Base-by-base conservation (phyloP, 2,888 invertebrate species). In the Caenorhabditis angaria region DNA sequence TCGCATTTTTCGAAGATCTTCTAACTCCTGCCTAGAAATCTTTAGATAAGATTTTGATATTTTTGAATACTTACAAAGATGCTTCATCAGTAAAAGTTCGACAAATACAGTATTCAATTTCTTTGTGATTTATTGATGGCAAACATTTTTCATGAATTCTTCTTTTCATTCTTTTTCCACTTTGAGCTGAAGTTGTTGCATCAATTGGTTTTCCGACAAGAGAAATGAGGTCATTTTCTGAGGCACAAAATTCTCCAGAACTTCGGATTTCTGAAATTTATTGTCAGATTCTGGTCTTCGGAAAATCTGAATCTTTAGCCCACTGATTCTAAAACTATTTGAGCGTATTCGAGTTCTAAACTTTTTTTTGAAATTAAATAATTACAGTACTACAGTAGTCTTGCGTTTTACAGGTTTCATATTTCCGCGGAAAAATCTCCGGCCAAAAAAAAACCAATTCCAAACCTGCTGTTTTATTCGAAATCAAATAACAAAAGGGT, bases 101-200 rank as follows among this genome's bases (percentile, higher is more conserved):
- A 48, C 81, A 81, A 64, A 78, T 77, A 54, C 81, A 81, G 32
- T 78, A 81, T 20, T 76, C 71, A 4, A 70, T 65, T 2, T 65
- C 53, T 0, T 47, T 50, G 48, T 77, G 71, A 35, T 65, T 65
- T 10, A 71, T 69, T 10, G 73, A 65, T 14, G 77, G 75, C 53
- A 79, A 73, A 63, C 81, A 81, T n/a, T 72, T 70, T 58, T 81
- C 76, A 58, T 72, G 72, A 29, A 72, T 55, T 12, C 65, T 61
- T 28, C 66, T 48, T 41, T 41, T 41, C 14, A 61, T 53, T 29
- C 61, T 14, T n/a, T 41, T 47, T 25, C 12, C 60, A 22, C 71
- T 35, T 28, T 70, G 65, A 2, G 70, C 65, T 50, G 70, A 62
- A 18, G 67, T 67, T 47, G 67, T 71, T 25, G 67, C 65, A 24